phyloP scores from a whole-genome alignment of 2,113 vertebrate genomes.

The Lepidothrix coronata region DNA sequence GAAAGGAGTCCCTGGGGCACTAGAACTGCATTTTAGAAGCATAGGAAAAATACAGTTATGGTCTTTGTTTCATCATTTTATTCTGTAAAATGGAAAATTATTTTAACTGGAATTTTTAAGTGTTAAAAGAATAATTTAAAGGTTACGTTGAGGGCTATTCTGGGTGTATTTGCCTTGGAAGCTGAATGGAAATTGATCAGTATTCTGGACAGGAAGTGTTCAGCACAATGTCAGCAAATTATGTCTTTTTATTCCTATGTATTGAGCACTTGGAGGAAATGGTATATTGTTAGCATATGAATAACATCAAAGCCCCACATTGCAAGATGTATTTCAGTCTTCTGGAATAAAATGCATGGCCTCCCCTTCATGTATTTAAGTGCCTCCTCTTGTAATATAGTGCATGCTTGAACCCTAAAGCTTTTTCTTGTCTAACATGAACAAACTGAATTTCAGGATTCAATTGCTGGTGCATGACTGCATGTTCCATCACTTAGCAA shows the following conservation, averaged over 20 bases:
- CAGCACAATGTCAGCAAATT: conserved; percentile 70
- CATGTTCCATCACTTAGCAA: conserved; percentile 43
- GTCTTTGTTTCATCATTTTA: conserved; percentile 75
- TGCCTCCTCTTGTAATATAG: neutral
- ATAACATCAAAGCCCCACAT: conserved; percentile 69
- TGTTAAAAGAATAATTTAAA: conserved; percentile 68
- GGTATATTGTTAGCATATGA: conserved; percentile 76
- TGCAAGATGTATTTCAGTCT: conserved; percentile 67
- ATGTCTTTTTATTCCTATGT: conserved; percentile 69
- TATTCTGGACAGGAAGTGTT: conserved; percentile 60
- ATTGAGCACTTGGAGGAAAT: conserved; percentile 67
- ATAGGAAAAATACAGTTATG: conserved; percentile 69
- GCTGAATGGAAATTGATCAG: conserved; percentile 62
- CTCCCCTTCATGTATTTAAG: conserved; percentile 22
- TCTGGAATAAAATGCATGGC: conserved; percentile 54
- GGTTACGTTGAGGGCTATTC: conserved; percentile 53
- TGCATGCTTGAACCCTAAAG: conserved; percentile 15
- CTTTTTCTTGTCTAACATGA: neutral
- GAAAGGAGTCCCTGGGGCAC: conserved; percentile 77
- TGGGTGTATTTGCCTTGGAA: conserved; percentile 36
- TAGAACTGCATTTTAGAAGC: conserved; percentile 66
- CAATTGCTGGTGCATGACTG: conserved; percentile 14
- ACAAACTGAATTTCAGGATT: conserved; percentile 25
- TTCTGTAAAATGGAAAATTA: conserved; percentile 75
- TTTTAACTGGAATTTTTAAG: conserved; percentile 72